Conservation (phyloP, 2,797 vertebrate species). For the Peromyscus eremicus region DNA sequence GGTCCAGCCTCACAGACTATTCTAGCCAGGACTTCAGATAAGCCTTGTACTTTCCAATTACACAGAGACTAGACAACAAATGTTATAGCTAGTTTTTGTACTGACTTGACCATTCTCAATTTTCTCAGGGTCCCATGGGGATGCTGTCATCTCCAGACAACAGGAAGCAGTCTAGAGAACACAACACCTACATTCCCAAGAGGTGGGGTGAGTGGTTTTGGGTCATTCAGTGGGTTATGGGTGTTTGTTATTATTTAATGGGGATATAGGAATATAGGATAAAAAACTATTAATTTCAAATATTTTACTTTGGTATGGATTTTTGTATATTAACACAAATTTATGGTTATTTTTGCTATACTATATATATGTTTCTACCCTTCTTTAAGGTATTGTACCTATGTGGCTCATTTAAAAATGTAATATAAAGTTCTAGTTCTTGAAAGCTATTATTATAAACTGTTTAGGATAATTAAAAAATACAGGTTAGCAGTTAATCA, state of each 20-base stretch:
- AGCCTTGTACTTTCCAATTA: not conserved
- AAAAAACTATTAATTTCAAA: not conserved
- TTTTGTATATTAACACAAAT: not conserved
- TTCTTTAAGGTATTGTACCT: not conserved
- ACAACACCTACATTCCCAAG: not conserved
- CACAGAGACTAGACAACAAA: not conserved
- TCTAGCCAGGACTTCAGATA: not conserved
- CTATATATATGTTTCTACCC: not conserved
- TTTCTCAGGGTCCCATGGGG: not conserved
- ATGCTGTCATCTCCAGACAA: not conserved
- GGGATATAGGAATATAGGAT: not conserved
- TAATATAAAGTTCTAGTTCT: not conserved
- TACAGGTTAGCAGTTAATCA: not conserved
- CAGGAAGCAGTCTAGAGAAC: not conserved
- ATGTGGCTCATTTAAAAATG: not conserved
- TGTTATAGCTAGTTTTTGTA: not conserved
- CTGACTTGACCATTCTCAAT: not conserved
- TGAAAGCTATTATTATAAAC: not conserved
- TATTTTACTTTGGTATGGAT: not conserved
- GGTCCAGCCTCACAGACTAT: not conserved
- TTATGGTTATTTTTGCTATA: not conserved
- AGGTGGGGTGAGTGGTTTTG: not conserved
- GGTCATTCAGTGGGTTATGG: not conserved
- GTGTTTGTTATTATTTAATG: not conserved
- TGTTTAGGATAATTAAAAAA: not conserved